Evolutionary conservation across 2,113 vertebrate species (phyloP).

Genomic region (Lycocorax pyrrhopterus): DNA sequence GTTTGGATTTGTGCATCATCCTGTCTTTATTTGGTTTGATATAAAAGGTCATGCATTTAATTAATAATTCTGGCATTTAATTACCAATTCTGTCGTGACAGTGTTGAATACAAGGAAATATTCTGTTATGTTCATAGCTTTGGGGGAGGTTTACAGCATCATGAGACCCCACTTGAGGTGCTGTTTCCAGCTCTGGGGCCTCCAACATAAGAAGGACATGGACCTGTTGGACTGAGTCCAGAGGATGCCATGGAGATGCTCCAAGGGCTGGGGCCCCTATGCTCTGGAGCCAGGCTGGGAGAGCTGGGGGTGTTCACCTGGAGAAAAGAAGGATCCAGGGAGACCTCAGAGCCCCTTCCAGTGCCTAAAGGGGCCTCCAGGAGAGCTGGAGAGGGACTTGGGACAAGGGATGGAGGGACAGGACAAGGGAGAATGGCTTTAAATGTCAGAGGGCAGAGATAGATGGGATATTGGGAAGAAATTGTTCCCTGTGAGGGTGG

Average conservation of each 20-base stretch:
- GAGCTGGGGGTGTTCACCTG: background rate
- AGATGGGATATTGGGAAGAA: background rate
- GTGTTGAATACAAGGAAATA: background rate
- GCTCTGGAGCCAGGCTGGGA: background rate
- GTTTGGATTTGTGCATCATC: background rate
- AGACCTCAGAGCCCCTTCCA: background rate
- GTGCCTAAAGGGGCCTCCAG: background rate
- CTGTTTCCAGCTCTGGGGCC: background rate
- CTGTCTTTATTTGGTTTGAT: background rate
- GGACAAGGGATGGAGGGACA: background rate
- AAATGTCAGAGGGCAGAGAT: background rate
- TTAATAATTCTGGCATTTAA: background rate
- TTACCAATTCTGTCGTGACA: background rate
- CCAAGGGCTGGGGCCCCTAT: background rate
- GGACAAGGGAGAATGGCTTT: background rate
- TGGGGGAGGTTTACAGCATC: background rate
- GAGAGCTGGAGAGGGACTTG: background rate
- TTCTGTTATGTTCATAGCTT: background rate
- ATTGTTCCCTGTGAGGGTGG: rapidly evolving
- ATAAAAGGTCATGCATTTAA: background rate
- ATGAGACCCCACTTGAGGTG: background rate
- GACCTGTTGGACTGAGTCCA: background rate
- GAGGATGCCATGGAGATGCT: background rate
- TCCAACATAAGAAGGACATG: background rate
- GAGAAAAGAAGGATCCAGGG: background rate